Evolutionary conservation across 2,888 invertebrate species (phyloP), one percentile per base, ranked within the genome.

Genomic region (Phorcus lineatus): DNA sequence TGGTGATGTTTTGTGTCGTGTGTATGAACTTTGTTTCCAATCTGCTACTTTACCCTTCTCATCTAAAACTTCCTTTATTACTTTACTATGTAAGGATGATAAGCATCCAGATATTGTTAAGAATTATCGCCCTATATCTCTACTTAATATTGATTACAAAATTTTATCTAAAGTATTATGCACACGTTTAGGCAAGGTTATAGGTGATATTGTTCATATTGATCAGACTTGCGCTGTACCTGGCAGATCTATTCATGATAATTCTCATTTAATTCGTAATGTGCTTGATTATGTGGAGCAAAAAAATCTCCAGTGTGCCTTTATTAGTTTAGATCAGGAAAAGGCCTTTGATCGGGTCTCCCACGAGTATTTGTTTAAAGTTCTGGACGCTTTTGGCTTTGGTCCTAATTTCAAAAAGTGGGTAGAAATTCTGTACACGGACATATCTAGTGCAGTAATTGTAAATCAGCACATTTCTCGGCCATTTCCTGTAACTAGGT

Each of bases 271-370:
- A 22, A 66, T 84, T 4, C 55, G 85, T n/a, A 81, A 84, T 79
- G 78, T 85, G 28, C 19, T 80, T 28, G 82, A 85, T 74, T 86
- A 83, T 85, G 67, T 78, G 19, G 78, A 86, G 22, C 82, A 83
- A 66, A 83, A 86, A 74, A 31, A 86, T n/a, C 36, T 83, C 24
- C 19, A 67, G 47, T 79, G 82, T 36, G 79, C 79, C 55, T 84
- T 86, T 74, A 83, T 86, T 54, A 75, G 57, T 80, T 53, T 86
- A 31, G 87, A 88, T 66, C 88, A 87, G 77, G 85, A 84, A 66
- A 88, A 87, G 55, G 86, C 86, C 0, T 87, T 87, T 62, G 86
- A 87, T 74, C 74, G 86, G 52, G 86, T 86, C 13, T 81, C 79
- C 36, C 83, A 85, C 74, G 76, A 80, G 16, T 87, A 79, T 79